Evolutionary conservation across 2,888 invertebrate genomes (phyloP).

Genomic region (Galeopsomyia nigrocyanea): DNA sequence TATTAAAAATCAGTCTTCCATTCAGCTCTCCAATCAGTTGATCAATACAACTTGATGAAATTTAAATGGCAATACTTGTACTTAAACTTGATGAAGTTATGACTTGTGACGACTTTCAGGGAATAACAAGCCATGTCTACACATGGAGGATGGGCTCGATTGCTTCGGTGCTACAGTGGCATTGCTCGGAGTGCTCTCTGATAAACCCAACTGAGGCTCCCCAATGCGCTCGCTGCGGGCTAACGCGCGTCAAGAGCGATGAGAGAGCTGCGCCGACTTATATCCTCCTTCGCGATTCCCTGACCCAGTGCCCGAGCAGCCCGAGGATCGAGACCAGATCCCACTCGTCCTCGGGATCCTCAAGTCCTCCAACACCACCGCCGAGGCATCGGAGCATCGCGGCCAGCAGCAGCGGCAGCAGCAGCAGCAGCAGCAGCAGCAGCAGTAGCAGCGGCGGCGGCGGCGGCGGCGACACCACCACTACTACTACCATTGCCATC

Average conservation of each 20-base stretch:
- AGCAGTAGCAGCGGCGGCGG: too few relatives aligned
- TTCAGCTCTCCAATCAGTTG: too few relatives aligned
- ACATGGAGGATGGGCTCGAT: conserved; percentile 86
- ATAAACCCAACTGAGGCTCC: conserved; percentile 90
- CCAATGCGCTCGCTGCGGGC: conserved; percentile 87
- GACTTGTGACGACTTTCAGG: conserved; percentile 19
- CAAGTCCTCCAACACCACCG: conserved; percentile 62
- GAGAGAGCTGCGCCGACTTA: conserved; percentile 49
- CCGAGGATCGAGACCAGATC: conserved; percentile 56
- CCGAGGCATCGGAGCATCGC: conserved; percentile 52
- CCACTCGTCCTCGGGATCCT: conserved; percentile 57
- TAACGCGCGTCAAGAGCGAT: conserved; percentile 61
- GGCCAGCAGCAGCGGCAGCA: conserved; percentile 22
- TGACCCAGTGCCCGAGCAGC: conserved; percentile 39
- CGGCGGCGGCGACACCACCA: too few relatives aligned
- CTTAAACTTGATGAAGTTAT: too few relatives aligned
- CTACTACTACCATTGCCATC: conserved; percentile 5
- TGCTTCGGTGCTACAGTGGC: conserved; percentile 94
- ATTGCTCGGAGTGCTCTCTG: conserved; percentile 88
- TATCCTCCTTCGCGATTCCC: conserved; percentile 43
- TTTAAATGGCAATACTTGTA: too few relatives aligned
- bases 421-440: too few relatives aligned
- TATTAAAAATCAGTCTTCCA: too few relatives aligned
- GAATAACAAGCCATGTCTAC: conserved; percentile 70
- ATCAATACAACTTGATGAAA: too few relatives aligned